These are phyloP conservation scores for Micromussa lordhowensis DNA, from an alignment of 92 coral and sea anemone species.

Conservation along the genomic window DNA sequence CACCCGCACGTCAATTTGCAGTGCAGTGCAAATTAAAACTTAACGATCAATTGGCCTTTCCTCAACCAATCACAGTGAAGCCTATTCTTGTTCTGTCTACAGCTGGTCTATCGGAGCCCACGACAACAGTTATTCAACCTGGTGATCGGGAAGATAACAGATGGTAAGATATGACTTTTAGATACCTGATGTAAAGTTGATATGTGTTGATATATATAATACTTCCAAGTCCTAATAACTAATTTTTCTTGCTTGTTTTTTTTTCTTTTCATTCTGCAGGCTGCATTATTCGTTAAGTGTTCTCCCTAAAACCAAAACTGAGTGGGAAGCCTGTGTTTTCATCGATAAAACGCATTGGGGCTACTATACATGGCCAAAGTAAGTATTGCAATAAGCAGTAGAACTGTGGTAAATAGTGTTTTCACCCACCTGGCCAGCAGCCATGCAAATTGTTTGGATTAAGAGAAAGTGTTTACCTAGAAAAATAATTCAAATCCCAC, in stretches of 20 bases:
- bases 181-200: neutral
- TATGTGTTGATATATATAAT: too few relatives aligned
- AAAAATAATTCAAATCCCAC: too few relatives aligned
- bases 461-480: too few relatives aligned
- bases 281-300: constrained; percentile 78
- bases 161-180: constrained; percentile 66
- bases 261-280: constrained; percentile 57
- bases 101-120: constrained; percentile 84
- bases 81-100: neutral
- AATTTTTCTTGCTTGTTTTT: too few relatives aligned
- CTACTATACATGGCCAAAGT: constrained; percentile 98
- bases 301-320: constrained; percentile 77
- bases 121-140: constrained; percentile 71
- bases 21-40: too few relatives aligned
- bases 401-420: too few relatives aligned
- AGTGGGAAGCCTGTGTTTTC: constrained; percentile 85
- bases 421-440: too few relatives aligned
- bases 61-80: too few relatives aligned
- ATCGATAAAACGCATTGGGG: constrained; percentile 99
- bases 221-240: too few relatives aligned
- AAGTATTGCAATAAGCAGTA: constrained; percentile 22
- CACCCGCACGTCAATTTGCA: too few relatives aligned
- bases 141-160: constrained; percentile 93
- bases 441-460: too few relatives aligned
- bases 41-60: too few relatives aligned